Base-by-base conservation (phyloP, 92 coral and sea anemone species). In the Epizoanthus stellaris region DNA sequence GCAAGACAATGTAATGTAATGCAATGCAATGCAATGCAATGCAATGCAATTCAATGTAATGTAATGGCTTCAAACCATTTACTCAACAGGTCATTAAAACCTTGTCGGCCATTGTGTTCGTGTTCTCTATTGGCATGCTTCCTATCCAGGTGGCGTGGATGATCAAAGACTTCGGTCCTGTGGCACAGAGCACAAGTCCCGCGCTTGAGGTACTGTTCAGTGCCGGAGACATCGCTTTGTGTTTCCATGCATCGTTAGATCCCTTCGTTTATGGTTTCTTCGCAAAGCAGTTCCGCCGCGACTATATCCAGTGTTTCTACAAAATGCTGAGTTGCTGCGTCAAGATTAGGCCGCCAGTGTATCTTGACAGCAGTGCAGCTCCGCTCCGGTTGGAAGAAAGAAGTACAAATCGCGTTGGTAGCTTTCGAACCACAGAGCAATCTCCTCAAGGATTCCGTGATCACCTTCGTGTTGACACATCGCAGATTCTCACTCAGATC, bases 111-210 rank as follows among this genome's bases (percentile, higher is more conserved):
- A 79, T 79, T 20, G 73, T 79, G 53, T 5, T 79, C 25, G 39
- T 79, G 62, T 79, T 79, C 49, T 79, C 83, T 58, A 8, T 45
- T 47, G 83, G 83, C 3, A 79, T 79, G 83, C 72, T 79, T 10
- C 83, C 83, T 57, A 79, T 64, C 20, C 83, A 79, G 5, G 54
- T 79, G 60, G 83, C 83, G 12, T 79, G 83, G 83, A 79, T 79
- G 83, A 79, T 45, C 30, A 45, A 79, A 45, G 83, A 79, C 9
- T 79, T 79, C 54, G 83, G 83, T 3, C 61, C 83, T 11, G 6
- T 20, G 30, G 17, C 9, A 20, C 12, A 30, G 21, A 43, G 34
- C 23, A 42, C 60, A 5, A 63, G 39, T 17, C n/a, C 9, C 13
- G 61, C 72, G 1, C 65, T 79, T 58, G 83, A 79, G 61, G 21